A percentile compares a stretch with the other conserved stretches of the same genome.
These are phyloP conservation scores for Dendrolimus pini DNA, from an alignment of 2,888 invertebrate species.

Conservation along the genomic window DNA sequence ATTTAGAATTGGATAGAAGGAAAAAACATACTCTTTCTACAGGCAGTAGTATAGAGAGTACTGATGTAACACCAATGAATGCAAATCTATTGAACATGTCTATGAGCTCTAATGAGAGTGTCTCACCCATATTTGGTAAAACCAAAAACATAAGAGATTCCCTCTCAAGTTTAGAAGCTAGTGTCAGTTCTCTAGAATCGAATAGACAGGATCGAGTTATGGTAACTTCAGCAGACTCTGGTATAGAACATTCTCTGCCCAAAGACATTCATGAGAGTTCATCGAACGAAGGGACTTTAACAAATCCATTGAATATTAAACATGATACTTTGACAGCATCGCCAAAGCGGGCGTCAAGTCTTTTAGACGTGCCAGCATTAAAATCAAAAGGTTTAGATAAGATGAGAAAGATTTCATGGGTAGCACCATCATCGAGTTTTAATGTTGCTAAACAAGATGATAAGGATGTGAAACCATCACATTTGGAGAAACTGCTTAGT, in stretches of 20 bases:
- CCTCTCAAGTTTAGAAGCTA: conserved; percentile 65
- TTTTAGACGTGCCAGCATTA: conserved; percentile 62
- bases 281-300: conserved; percentile 70
- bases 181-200: conserved; percentile 68
- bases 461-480: conserved; percentile 68
- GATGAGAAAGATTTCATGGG: conserved; percentile 79
- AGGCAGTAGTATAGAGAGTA: conserved; percentile 61
- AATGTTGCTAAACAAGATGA: conserved; percentile 56
- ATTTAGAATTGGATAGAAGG: conserved; percentile 48
- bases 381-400: conserved; percentile 58
- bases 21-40: conserved; percentile 48
- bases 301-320: conserved; percentile 59
- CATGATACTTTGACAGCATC: conserved; percentile 49
- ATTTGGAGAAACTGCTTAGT: conserved; percentile 80
- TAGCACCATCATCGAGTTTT: conserved; percentile 66
- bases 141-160: conserved; percentile 63
- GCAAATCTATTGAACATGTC: conserved; percentile 54
- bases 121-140: conserved; percentile 64
- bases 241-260: conserved; percentile 65
- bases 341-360: conserved; percentile 58
- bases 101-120: conserved; percentile 67
- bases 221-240: conserved; percentile 68
- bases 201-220: conserved; percentile 53
- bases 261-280: conserved; percentile 57
- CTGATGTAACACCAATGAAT: conserved; percentile 58